These are phyloP conservation scores for Anguilla obscura DNA, from an alignment of 2,797 vertebrate genomes.

Conservation along the genomic window DNA sequence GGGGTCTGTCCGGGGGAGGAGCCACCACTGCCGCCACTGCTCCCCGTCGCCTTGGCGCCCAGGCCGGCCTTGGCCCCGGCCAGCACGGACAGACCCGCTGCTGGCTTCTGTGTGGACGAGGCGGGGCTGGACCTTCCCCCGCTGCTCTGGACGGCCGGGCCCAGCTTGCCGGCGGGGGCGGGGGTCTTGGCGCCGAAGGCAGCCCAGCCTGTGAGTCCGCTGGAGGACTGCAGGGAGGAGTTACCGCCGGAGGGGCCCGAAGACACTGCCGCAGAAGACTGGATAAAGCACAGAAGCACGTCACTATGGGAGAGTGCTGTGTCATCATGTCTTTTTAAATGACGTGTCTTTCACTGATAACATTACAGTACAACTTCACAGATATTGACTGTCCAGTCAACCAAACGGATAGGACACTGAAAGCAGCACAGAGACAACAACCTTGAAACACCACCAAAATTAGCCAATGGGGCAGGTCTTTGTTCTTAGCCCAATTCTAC, in stretches of 20 bases:
- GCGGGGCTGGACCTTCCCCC: constrained; percentile 76
- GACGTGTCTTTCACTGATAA: not conserved
- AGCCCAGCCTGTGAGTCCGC: constrained; percentile 93
- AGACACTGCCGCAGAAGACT: constrained; percentile 79
- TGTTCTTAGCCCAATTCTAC: not conserved
- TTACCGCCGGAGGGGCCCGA: constrained; percentile 77
- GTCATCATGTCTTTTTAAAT: not conserved
- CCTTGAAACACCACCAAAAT: not conserved
- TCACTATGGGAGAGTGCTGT: not conserved
- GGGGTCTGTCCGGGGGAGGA: constrained; percentile 70
- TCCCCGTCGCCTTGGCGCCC: constrained; percentile 76
- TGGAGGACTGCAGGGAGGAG: constrained; percentile 78
- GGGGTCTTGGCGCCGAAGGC: constrained; percentile 91
- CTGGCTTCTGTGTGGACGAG: constrained; percentile 82
- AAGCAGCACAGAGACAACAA: not conserved
- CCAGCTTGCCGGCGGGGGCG: constrained; percentile 80
- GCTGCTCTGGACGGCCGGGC: constrained; percentile 72
- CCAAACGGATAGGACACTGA: not conserved
- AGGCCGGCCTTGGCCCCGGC: constrained; percentile 81
- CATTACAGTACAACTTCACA: not conserved
- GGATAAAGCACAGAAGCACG: constrained; percentile 43
- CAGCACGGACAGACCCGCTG: constrained; percentile 82
- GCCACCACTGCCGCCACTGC: constrained; percentile 46
- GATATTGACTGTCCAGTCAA: not conserved
- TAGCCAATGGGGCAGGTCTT: not conserved